These are phyloP conservation scores for Oreochromis niloticus DNA, from an alignment of 2,113 vertebrate genomes.

Conservation along the genomic window DNA sequence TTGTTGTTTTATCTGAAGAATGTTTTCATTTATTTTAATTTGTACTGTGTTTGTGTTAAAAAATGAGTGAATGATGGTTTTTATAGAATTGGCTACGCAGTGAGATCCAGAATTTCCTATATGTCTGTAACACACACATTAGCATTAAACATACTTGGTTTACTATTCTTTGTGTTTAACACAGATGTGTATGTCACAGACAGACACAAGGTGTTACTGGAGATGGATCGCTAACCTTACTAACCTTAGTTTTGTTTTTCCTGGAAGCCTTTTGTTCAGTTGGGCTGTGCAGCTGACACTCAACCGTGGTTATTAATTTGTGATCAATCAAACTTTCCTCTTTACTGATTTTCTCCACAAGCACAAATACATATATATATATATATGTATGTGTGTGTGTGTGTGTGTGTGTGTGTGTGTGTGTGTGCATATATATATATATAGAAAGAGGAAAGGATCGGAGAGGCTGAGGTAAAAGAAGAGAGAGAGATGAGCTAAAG, in stretches of 20 bases:
- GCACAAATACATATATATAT: not conserved
- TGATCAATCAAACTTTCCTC: constrained; percentile 38
- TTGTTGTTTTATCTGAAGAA: not conserved
- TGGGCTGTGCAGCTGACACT: not conserved
- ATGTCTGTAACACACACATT: not conserved
- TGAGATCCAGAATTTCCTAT: not conserved
- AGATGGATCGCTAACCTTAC: not conserved
- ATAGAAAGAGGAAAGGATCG: not conserved
- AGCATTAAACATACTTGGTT: not conserved
- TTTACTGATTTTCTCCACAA: not conserved
- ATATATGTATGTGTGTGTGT: fast-evolving
- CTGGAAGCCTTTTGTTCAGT: not conserved
- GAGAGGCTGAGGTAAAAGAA: not conserved
- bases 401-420: fast-evolving
- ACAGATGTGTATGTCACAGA: not conserved
- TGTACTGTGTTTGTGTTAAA: not conserved
- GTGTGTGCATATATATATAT: fast-evolving
- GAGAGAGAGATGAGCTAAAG: not conserved
- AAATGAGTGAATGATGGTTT: not conserved
- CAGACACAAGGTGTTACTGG: not conserved
- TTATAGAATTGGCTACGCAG: not conserved
- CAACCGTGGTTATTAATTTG: constrained; percentile 32
- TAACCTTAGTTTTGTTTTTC: not conserved
- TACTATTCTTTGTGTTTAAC: not conserved
- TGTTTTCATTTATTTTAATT: not conserved